Evolutionary conservation across 2,888 invertebrate genomes (phyloP).

Genomic region (Leucoptera coffeella): DNA sequence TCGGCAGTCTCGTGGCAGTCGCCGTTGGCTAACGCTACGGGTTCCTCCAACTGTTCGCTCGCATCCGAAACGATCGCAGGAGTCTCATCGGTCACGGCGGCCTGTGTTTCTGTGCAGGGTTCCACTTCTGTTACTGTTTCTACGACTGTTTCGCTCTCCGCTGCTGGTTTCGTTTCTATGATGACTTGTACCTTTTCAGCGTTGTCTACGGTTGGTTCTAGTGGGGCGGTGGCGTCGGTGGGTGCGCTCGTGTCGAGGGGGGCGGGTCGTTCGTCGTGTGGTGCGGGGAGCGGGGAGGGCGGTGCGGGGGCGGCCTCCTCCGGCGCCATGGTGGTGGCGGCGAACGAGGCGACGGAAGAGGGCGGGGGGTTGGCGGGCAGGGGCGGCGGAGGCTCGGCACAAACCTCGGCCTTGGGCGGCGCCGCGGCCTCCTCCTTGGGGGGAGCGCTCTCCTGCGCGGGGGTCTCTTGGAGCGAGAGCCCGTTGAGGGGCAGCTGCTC

Average conservation of each 20-base stretch:
- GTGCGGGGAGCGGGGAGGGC: conserved; percentile 1
- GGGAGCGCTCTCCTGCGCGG: conserved; percentile 16
- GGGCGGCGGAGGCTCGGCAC: conserved; percentile 61
- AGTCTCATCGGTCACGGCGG: too few relatives aligned
- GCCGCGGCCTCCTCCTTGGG: conserved; percentile 29
- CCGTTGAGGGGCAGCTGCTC: conserved; percentile 37
- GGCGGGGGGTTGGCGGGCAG: conserved; percentile 70
- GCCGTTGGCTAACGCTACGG: too few relatives aligned
- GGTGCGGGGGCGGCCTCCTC: conserved; percentile 22
- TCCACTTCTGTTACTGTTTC: neutral
- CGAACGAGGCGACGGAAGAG: conserved; percentile 69
- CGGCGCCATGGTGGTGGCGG: conserved; percentile 61
- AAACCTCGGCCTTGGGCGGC: conserved; percentile 46
- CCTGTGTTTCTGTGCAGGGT: too few relatives aligned
- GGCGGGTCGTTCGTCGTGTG: neutral
- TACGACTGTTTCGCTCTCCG: neutral
- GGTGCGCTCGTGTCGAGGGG: neutral
- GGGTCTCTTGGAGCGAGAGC: conserved; percentile 19
- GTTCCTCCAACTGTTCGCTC: too few relatives aligned
- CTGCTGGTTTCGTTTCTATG: neutral
- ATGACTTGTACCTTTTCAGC: neutral
- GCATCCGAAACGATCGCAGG: too few relatives aligned
- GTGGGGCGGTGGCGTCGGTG: neutral
- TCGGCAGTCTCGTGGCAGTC: conserved; percentile 10
- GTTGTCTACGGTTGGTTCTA: neutral